Evolutionary conservation across 1,140 invertebrate species (phyloP), one percentile per base, ranked within the genome.

Genomic region (Frieseomelitta varia): DNA sequence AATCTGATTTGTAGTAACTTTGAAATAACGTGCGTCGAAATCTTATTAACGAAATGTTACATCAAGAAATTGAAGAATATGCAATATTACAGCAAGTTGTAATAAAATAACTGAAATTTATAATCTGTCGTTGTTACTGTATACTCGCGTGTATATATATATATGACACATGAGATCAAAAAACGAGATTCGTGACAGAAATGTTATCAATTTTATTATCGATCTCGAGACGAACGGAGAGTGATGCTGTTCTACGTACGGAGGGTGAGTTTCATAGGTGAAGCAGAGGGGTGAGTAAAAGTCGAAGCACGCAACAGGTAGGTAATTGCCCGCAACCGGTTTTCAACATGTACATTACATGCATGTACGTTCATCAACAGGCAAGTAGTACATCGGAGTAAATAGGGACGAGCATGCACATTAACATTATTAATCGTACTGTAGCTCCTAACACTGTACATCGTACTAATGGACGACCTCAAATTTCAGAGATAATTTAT

Each of bases 251-350:
- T 51, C n/a, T 19, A 34, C 14, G 21, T 19, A 17, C 8, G 27
- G 34, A 71, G 53, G 47, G 47, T 69, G 21, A 30, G 61, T 73
- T 85, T 81, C 30, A 34, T 76, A 58, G 55, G 17, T 27, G 21
- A 55, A 34, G 19, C n/a, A 56, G 17, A 34, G n/a, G 30, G 63
- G 19, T 51, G 47, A 47, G 51, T 85, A 79, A 67, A 71, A 86
- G 75, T 80, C 65, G 55, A 51, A 77, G 61, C 68, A 71, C 71
- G 89, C 90, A 90, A 90, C 89, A 90, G 87, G 90, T 90, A 87
- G 87, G 85, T 65, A 81, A 88, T 87, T 58, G 39, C 8, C 39
- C 39, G 39, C 10, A 47, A 47, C 68, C 30, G 39, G 39, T 90
- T 86, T 79, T 85, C 78, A 56, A 53, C 53, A 8, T 55, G 55